Conservation (phyloP, 2,888 invertebrate genomes). For the Ellobium chinense region DNA sequence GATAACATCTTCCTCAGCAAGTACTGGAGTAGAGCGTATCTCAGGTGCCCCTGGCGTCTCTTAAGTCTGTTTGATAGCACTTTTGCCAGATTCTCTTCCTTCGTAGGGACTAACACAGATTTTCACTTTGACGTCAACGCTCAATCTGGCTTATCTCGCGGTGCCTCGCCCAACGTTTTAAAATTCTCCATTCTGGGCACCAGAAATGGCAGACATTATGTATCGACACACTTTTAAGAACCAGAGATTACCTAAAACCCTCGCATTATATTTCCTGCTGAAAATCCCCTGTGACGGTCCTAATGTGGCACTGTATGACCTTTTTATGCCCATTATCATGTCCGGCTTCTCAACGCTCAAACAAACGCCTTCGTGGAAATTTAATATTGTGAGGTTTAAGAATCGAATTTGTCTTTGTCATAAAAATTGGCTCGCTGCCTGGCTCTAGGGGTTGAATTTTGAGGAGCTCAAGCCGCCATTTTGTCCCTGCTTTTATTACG, state of each 20-base stretch:
- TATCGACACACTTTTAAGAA: not conserved
- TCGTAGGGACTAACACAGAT: no score
- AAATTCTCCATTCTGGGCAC: no score
- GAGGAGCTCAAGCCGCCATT: not conserved
- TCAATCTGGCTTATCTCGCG: no score
- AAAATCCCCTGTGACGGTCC: not conserved
- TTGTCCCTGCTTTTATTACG: not conserved
- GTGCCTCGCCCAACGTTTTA: no score
- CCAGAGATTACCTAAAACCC: constrained; percentile 4
- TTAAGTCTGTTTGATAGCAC: no score
- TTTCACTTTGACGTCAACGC: no score
- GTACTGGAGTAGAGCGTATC: no score
- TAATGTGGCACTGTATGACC: constrained; percentile 1
- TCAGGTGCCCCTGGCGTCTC: no score
- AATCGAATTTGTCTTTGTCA: constrained; percentile 26
- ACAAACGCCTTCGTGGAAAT: constrained; percentile 7
- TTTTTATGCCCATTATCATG: constrained; percentile 8
- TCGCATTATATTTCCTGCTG: constrained; percentile 3
- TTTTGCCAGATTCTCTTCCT: no score
- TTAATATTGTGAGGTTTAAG: constrained; percentile 21
- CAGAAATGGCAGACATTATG: not conserved
- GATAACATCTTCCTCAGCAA: no score
- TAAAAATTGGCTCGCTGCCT: not conserved
- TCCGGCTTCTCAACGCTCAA: not conserved
- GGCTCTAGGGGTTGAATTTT: not conserved